Base-by-base conservation (phyloP, 2,797 vertebrate genomes). In the Clarias pachynema region DNA sequence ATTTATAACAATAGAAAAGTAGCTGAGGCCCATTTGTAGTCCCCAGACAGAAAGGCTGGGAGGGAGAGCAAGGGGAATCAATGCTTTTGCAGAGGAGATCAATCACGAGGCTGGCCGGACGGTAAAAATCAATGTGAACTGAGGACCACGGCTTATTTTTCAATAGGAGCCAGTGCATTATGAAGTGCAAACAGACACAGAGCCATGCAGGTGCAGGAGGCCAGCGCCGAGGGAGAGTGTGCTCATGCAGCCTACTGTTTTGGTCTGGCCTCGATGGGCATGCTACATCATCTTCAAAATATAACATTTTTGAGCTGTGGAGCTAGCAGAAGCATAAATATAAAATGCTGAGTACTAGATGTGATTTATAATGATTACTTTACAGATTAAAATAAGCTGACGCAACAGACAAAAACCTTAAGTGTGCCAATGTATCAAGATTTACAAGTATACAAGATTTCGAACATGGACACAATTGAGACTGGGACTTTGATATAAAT, bases 121-220 rank as follows among this genome's bases (percentile, higher is more conserved):
- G 86, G 86, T 88, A 88, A 87, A 89, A 92, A 95, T 96, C 94
- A 92, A 95, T 94, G 91, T 88, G 87, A 87, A 92, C 84, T 80
- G 88, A 91, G 88, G 89, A 90, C 90, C 83, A 82, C 6, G 18
- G 88, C 86, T 87, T 79, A 84, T 86, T 90, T 93, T 90, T 93
- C 91, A 89, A 83, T 81, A 88, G 86, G 87, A 92, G 88, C 89
- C 86, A 74, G 84, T 87, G 82, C 86, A 91, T 91, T 89, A 93
- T 84, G 86, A 89, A 91, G 88, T 85, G 84, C 63, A 88, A 88
- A 59, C 77, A 88, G 44, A 85, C 86, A 87, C 60, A 77, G 44
- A 81, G 80, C 73, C 77, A 59, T 65, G 79, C n/a, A 63, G 73
- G 66, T 74, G 60, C 74, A 53, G 49, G 57, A 84, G 57, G 34